phyloP scores from a whole-genome alignment of 2,113 vertebrate species.

The Scalopus aquaticus region DNA sequence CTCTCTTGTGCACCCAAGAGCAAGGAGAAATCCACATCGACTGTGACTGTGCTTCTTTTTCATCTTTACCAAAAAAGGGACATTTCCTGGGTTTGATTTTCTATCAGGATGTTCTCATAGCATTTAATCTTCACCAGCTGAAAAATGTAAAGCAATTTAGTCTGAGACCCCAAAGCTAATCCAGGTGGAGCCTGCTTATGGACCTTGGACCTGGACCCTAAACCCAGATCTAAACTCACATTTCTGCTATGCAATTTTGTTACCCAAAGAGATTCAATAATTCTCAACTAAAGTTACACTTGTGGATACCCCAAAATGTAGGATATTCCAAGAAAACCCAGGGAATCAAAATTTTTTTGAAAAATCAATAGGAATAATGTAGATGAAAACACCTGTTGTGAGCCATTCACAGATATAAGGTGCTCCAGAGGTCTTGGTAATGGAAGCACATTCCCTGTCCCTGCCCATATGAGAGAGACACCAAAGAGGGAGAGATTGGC shows the following conservation, averaged over 20 bases:
- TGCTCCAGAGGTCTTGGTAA: background rate
- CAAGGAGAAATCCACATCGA: background rate
- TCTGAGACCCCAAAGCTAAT: slow-evolving; percentile 33
- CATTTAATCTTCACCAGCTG: background rate
- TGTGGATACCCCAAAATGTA: background rate
- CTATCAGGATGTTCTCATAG: background rate
- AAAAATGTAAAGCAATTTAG: slow-evolving; percentile 2
- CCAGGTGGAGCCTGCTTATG: background rate
- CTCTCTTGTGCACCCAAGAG: background rate
- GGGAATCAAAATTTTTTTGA: background rate
- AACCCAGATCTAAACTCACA: background rate
- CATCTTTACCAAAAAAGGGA: background rate
- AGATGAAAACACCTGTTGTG: background rate
- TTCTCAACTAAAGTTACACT: background rate
- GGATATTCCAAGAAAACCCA: background rate
- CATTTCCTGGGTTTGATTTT: background rate
- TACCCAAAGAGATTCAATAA: background rate
- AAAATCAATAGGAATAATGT: background rate
- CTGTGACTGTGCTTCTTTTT: background rate
- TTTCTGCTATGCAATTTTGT: background rate
- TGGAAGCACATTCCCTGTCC: background rate
- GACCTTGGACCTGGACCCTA: background rate
- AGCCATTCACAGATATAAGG: background rate
- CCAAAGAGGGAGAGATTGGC: background rate
- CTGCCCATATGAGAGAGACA: background rate